A percentile compares a stretch with the other conserved stretches of the same genome.
phyloP scores from a whole-genome alignment of 2,888 invertebrate genomes.

The Pachymerium ferrugineum region DNA sequence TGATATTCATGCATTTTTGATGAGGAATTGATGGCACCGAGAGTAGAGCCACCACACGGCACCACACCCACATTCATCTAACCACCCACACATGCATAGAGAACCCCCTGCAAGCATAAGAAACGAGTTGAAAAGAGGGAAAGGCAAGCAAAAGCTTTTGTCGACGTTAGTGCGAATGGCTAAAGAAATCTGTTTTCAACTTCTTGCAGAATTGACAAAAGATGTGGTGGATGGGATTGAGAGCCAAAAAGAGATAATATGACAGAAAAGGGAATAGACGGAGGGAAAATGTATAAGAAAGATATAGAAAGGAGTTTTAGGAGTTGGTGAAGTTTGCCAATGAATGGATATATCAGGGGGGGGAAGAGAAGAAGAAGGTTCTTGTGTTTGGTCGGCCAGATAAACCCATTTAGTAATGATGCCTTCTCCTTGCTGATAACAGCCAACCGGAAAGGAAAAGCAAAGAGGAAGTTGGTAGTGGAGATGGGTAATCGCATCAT shows the following conservation, averaged over 20 bases:
- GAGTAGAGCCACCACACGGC: neutral
- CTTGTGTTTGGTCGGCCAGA: neutral
- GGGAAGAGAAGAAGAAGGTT: neutral
- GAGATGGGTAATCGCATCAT: neutral
- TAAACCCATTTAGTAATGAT: neutral
- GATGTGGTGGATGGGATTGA: neutral
- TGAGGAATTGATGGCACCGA: conserved; percentile 17
- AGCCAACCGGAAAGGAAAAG: neutral
- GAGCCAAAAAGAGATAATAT: neutral
- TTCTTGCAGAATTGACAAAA: neutral
- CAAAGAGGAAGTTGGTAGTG: neutral
- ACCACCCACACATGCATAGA: neutral
- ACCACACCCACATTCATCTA: neutral
- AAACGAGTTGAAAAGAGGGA: neutral
- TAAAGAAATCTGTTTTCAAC: neutral
- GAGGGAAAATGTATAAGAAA: neutral
- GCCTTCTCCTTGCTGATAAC: neutral
- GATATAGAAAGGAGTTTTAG: neutral
- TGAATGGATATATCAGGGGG: neutral
- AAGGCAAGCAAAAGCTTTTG: neutral
- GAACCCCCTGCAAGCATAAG: neutral
- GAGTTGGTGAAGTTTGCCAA: neutral
- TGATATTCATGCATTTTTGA: conserved; percentile 16
- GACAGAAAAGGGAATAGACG: neutral
- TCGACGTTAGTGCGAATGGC: neutral